Percentiles rank a stretch among this genome's conserved stretches.
Evolutionary conservation across 1,140 invertebrate species (phyloP).

Genomic region (Zaprionus kolodkinae): DNA sequence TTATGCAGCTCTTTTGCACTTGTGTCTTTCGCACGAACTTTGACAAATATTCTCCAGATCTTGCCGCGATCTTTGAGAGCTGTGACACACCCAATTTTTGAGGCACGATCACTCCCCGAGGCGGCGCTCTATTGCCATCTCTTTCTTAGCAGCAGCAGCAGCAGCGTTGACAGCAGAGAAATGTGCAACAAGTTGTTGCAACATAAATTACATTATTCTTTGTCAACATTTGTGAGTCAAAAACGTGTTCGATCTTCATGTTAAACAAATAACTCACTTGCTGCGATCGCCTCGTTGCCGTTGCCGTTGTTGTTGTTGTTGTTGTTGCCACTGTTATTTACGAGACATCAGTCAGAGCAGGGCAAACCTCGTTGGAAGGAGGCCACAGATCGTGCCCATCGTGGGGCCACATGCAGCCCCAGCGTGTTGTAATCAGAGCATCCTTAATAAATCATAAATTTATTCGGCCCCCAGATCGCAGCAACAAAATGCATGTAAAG

Average conservation of each 20-base stretch:
- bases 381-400: background rate
- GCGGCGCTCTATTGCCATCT: background rate
- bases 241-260: slow-evolving; percentile 77
- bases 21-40: slow-evolving; percentile 7
- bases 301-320: slow-evolving; percentile 41
- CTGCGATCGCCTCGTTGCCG: slow-evolving; percentile 22
- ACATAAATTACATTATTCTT: slow-evolving; percentile 83
- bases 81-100: background rate
- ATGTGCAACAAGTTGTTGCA: slow-evolving; percentile 39
- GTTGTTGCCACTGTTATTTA: slow-evolving; percentile 68
- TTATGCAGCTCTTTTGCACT: background rate
- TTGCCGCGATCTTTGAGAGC: background rate
- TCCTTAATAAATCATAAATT: slow-evolving; percentile 84
- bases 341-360: slow-evolving; percentile 70
- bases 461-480: slow-evolving; percentile 52
- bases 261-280: slow-evolving; percentile 82
- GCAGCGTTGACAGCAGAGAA: slow-evolving; percentile 39
- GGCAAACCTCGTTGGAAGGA: background rate
- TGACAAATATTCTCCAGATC: slow-evolving; percentile 11
- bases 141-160: background rate
- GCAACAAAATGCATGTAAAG: slow-evolving; percentile 39
- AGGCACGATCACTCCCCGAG: too few species aligned
- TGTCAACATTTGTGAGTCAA: slow-evolving; percentile 83
- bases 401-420: slow-evolving; percentile 9
- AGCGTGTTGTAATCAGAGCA: slow-evolving; percentile 83